Evolutionary conservation across 2,888 invertebrate species (phyloP).

Genomic region (Diadromus collaris): DNA sequence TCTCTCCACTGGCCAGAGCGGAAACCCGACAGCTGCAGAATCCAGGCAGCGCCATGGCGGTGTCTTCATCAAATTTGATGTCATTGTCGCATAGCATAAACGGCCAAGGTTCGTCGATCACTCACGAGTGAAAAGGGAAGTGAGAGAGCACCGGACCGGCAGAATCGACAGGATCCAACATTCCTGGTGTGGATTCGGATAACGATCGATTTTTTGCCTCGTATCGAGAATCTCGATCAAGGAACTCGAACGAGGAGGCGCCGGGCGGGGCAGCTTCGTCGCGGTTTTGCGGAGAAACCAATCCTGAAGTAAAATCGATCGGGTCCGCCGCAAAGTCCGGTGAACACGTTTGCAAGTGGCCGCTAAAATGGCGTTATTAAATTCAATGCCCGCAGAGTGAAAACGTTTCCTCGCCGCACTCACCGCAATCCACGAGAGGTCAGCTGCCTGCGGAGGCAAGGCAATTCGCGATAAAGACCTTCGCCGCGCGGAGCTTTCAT

Average conservation of each 20-base stretch:
- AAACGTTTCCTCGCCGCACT: slow-evolving; percentile 26
- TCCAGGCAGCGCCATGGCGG: not conserved
- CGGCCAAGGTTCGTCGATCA: not conserved
- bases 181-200: not conserved
- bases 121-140: not conserved
- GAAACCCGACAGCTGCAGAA: not conserved
- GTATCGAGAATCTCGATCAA: not conserved
- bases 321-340: not conserved
- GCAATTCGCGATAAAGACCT: slow-evolving; percentile 24
- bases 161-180: not conserved
- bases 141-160: not conserved
- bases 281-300: not conserved
- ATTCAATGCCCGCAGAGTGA: slow-evolving; percentile 33
- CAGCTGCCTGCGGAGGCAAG: slow-evolving; percentile 9
- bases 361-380: slow-evolving; percentile 26
- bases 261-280: not conserved
- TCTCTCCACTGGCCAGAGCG: not conserved
- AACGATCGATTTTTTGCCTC: not conserved
- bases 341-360: slow-evolving; percentile 8
- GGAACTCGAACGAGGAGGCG: not conserved
- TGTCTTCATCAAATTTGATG: not conserved
- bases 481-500: slow-evolving; percentile 22
- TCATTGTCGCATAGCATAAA: not conserved
- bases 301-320: slow-evolving; percentile 17
- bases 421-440: slow-evolving; percentile 22